Base-by-base conservation (phyloP, 2,113 vertebrate species). In the Mola mola region DNA sequence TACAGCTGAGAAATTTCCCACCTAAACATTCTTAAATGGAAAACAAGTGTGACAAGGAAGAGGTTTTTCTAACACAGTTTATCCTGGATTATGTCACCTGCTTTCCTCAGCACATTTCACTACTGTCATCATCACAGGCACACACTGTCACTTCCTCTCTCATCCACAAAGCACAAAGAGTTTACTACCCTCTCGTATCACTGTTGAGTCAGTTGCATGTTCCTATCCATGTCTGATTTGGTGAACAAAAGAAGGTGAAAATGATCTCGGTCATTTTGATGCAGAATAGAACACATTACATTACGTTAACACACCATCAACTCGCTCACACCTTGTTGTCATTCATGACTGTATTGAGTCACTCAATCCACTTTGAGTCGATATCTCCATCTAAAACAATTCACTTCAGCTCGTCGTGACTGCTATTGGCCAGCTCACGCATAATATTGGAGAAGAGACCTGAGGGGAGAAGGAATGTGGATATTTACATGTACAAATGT, bases 321-420 rank as follows among this genome's bases (percentile, higher is more conserved):
- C 8, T 24, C 16, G 1, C 21, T 57, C 58, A 22, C 33, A 98
- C 97, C 97, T 99, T 98, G 88, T 99, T 99, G 84, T 99, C 97
- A 84, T 98, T 97, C 97, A 99, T 99, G 85, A 98, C 96, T 0
- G 97, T 99, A 88, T 99, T 99, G 46, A 99, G 94, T 56, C 97
- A 99, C 70, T 98, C 97, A 57, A 98, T 99, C 97, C 97, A 99
- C 97, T 98, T 98, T 0, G 97, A 97, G 86, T 98, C 97, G 70
- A 98, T 98, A 87, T 99, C 97, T 13, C 97, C 97, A 74, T 99
- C 97, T 58, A 99, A 82, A 20, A 99, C 92, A 25, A 99, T 98
- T 97, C 97, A 99, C 82, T 99, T 99, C 26, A 96, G 95, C 25
- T 96, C 96, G 0, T 86, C 84, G 16, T 98, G 97, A 22, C 86